Evolutionary conservation across 2,113 vertebrate genomes (phyloP).

Genomic region (Myocastor coypus): DNA sequence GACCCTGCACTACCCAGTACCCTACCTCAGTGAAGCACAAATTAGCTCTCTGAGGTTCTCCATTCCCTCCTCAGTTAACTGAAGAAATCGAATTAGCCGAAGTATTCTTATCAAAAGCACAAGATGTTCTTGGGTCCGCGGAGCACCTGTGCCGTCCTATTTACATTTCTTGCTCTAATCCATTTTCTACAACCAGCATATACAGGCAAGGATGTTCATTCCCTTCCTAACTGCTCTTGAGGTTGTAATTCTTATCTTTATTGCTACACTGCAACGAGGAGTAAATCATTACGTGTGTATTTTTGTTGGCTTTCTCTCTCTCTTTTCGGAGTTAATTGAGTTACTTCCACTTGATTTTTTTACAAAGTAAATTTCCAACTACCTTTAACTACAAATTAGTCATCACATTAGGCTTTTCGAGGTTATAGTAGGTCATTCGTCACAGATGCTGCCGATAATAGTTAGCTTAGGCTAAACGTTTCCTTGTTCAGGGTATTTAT

Average conservation of each 20-base stretch:
- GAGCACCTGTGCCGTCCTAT: background rate
- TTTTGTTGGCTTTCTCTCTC: background rate
- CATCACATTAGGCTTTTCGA: slow-evolving; percentile 58
- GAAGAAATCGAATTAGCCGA: fast-evolving
- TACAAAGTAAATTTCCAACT: slow-evolving; percentile 74
- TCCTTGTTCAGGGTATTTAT: slow-evolving; percentile 74
- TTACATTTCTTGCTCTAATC: background rate
- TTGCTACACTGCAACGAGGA: slow-evolving; percentile 9
- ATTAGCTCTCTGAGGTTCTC: background rate
- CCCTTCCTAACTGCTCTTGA: background rate
- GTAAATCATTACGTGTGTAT: slow-evolving; percentile 61
- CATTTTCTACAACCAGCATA: background rate
- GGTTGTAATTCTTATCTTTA: slow-evolving; percentile 77
- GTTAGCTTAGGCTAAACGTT: slow-evolving; percentile 71
- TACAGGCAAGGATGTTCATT: slow-evolving; percentile 15
- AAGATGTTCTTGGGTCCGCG: fast-evolving
- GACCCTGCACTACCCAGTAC: background rate
- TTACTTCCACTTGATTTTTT: slow-evolving; percentile 68
- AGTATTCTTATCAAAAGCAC: fast-evolving
- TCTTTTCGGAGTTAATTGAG: slow-evolving; percentile 56
- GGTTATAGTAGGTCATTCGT: slow-evolving; percentile 66
- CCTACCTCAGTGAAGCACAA: no score
- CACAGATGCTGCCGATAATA: slow-evolving; percentile 75
- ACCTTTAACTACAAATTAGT: slow-evolving; percentile 76
- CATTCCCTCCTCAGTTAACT: background rate